phyloP scores from a whole-genome alignment of 2,797 vertebrate species.

The Manis crassicaudata region DNA sequence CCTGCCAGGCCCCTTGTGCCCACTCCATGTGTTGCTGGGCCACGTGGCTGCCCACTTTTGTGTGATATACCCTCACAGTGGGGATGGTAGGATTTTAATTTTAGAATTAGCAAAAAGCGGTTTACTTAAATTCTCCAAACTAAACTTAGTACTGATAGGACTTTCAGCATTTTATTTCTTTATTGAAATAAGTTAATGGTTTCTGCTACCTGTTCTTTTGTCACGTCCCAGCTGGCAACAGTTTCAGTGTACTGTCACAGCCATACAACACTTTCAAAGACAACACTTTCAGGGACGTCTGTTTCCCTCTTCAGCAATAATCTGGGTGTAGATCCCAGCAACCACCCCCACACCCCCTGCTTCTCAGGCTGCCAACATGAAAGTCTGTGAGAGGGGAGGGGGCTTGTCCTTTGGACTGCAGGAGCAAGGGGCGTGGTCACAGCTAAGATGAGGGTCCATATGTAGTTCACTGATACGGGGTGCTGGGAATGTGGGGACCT shows the following conservation, averaged over 20 bases:
- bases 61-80: background rate
- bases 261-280: background rate
- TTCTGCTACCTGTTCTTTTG: background rate
- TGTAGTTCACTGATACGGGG: background rate
- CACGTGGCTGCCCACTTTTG: background rate
- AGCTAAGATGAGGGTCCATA: rapidly evolving
- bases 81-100: background rate
- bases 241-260: background rate
- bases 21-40: background rate
- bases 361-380: background rate
- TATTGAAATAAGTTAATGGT: background rate
- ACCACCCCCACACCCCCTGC: background rate
- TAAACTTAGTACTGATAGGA: background rate
- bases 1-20: background rate
- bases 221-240: background rate
- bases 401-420: background rate
- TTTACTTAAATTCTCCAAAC: conserved; percentile 18
- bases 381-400: background rate
- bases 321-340: background rate
- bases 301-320: background rate
- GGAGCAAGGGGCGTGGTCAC: background rate
- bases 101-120: background rate
- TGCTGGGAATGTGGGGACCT: background rate
- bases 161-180: conserved; percentile 19
- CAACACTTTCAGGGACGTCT: background rate